These are phyloP conservation scores for Pachyrhynchus sulphureomaculatus DNA, from an alignment of 1,140 invertebrate genomes.

Conservation along the genomic window DNA sequence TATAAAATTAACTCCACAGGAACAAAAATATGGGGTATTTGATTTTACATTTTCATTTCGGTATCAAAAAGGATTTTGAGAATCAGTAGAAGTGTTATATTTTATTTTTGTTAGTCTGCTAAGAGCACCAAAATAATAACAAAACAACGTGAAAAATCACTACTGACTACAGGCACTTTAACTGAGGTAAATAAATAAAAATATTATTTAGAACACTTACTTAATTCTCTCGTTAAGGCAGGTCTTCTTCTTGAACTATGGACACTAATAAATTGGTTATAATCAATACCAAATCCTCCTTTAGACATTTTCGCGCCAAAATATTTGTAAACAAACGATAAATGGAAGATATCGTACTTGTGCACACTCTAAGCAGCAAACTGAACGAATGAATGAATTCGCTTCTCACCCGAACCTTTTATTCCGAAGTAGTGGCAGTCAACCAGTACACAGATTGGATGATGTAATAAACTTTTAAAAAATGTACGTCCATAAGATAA, in stretches of 20 bases:
- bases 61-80: too few relatives aligned
- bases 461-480: slow-evolving; percentile 24
- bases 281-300: slow-evolving; percentile 40
- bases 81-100: too few relatives aligned
- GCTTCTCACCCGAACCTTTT: neutral
- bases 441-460: slow-evolving; percentile 7
- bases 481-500: slow-evolving; percentile 1
- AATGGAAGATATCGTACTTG: neutral
- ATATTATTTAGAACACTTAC: slow-evolving; percentile 41
- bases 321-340: neutral
- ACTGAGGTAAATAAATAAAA: too few relatives aligned
- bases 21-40: too few relatives aligned
- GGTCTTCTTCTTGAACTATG: slow-evolving; percentile 46
- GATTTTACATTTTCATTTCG: too few relatives aligned
- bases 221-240: slow-evolving; percentile 48
- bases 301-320: neutral
- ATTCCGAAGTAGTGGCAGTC: neutral
- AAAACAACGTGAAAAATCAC: too few relatives aligned
- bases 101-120: too few relatives aligned
- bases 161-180: too few relatives aligned
- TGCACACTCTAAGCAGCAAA: neutral
- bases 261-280: slow-evolving; percentile 46
- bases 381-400: slow-evolving; percentile 12
- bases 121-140: too few relatives aligned
- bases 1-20: too few relatives aligned